Evolutionary conservation across 2,888 invertebrate genomes (phyloP).

Genomic region (Drosophila mulleri): DNA sequence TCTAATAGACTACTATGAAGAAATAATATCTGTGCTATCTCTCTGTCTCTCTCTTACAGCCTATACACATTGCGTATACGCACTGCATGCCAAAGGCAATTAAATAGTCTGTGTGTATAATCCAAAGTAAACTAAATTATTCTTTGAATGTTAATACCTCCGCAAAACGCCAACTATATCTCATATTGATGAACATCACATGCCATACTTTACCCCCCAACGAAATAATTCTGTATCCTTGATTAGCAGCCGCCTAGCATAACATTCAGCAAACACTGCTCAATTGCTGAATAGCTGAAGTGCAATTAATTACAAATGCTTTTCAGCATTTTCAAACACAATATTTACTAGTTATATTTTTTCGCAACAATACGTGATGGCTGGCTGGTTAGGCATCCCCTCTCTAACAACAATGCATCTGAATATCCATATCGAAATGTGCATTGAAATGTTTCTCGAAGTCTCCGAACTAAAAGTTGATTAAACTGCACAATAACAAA

Average conservation of each 20-base stretch:
- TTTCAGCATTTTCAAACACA: slow-evolving; percentile 13
- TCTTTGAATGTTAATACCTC: neutral
- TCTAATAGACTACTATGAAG: neutral
- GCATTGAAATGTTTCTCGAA: slow-evolving; percentile 75
- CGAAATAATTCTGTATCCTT: neutral
- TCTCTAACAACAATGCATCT: slow-evolving; percentile 35
- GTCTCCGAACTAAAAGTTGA: slow-evolving; percentile 73
- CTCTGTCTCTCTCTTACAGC: neutral
- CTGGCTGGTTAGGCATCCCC: neutral
- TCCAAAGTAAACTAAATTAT: neutral
- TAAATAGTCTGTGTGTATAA: neutral
- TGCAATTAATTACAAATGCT: slow-evolving; percentile 14
- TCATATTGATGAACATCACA: neutral
- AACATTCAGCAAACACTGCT: neutral
- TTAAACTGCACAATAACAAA: slow-evolving; percentile 80
- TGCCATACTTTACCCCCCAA: neutral
- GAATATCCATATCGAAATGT: slow-evolving; percentile 66
- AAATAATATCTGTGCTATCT: too few species aligned
- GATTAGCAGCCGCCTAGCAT: neutral
- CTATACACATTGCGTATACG: neutral
- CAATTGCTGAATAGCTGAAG: neutral
- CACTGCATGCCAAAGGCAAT: neutral
- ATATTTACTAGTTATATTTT: slow-evolving; percentile 5
- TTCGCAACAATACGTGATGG: slow-evolving; percentile 30
- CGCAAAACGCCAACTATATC: neutral